Evolutionary conservation across 1,140 invertebrate species (phyloP).

Genomic region (Drosophila suzukii): DNA sequence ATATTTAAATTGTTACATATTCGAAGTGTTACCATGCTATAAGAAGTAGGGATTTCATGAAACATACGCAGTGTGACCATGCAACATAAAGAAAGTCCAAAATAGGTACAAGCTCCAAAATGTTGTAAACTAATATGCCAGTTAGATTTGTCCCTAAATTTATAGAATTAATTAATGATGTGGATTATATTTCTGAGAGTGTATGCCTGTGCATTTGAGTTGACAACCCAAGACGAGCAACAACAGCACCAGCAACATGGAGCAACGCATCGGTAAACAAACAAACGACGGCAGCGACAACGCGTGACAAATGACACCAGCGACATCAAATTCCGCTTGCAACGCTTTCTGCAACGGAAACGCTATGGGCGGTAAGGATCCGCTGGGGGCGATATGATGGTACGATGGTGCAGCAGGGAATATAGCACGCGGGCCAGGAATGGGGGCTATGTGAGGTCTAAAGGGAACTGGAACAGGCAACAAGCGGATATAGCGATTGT

Average conservation of each 20-base stretch:
- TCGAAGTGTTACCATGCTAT: too few species aligned
- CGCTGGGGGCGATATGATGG: constrained; percentile 1
- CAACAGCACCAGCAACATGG: constrained; percentile 19
- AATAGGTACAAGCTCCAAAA: too few species aligned
- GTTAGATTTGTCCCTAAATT: background rate
- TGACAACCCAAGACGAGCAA: constrained; percentile 40
- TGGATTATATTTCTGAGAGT: background rate
- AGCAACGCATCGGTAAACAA: constrained; percentile 58
- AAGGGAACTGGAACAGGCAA: constrained; percentile 19
- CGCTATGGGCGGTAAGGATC: constrained; percentile 7
- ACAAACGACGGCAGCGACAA: constrained; percentile 52
- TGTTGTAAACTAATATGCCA: too few species aligned
- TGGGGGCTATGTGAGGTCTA: constrained; percentile 2
- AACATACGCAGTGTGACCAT: background rate
- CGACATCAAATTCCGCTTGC: constrained; percentile 68
- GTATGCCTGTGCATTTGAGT: constrained; percentile 17
- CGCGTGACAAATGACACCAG: constrained; percentile 80
- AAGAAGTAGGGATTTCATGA: background rate
- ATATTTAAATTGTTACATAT: too few species aligned
- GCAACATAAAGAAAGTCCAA: background rate
- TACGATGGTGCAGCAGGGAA: background rate
- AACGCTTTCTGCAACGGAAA: constrained; percentile 61
- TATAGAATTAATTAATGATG: background rate
- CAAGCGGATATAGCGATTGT: constrained; percentile 77
- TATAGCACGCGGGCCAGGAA: constrained; percentile 1